Percentiles rank a stretch among this genome's conserved stretches.
Evolutionary conservation across 2,888 invertebrate species (phyloP).

Genomic region (Pomacea canaliculata): DNA sequence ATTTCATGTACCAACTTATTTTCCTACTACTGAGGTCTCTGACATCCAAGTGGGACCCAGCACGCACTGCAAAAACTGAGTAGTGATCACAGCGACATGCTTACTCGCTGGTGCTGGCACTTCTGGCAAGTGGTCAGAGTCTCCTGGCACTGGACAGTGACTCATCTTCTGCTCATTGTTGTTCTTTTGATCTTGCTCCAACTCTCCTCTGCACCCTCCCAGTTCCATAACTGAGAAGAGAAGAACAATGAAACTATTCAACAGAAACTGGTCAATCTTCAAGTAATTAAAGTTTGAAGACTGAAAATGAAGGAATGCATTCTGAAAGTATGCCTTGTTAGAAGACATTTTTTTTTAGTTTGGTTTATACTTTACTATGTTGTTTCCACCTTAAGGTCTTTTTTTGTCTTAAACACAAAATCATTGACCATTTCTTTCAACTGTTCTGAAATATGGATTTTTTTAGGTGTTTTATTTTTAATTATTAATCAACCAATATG

Average conservation of each 20-base stretch:
- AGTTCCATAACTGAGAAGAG: slow-evolving; percentile 12
- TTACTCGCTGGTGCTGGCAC: slow-evolving; percentile 25
- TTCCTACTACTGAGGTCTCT: background rate
- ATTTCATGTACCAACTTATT: too few relatives aligned
- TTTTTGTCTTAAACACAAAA: too few relatives aligned
- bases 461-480: too few relatives aligned
- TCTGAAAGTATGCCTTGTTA: background rate
- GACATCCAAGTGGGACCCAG: background rate
- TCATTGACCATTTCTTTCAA: too few relatives aligned
- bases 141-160: background rate
- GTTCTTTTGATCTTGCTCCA: background rate
- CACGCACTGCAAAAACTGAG: background rate
- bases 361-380: too few relatives aligned
- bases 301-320: background rate
- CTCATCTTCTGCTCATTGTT: slow-evolving; percentile 11
- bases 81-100: background rate
- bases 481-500: too few relatives aligned
- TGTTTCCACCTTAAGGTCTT: too few relatives aligned
- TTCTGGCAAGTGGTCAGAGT: background rate
- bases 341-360: too few relatives aligned
- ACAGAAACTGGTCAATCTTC: too few relatives aligned
- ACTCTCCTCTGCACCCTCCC: slow-evolving; percentile 3
- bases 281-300: background rate
- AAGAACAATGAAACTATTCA: background rate
- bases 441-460: too few relatives aligned